A percentile compares a stretch with the other conserved stretches of the same genome.
These are phyloP conservation scores for Galeopterus variegatus DNA, from an alignment of 2,113 vertebrate genomes.

Conservation along the genomic window DNA sequence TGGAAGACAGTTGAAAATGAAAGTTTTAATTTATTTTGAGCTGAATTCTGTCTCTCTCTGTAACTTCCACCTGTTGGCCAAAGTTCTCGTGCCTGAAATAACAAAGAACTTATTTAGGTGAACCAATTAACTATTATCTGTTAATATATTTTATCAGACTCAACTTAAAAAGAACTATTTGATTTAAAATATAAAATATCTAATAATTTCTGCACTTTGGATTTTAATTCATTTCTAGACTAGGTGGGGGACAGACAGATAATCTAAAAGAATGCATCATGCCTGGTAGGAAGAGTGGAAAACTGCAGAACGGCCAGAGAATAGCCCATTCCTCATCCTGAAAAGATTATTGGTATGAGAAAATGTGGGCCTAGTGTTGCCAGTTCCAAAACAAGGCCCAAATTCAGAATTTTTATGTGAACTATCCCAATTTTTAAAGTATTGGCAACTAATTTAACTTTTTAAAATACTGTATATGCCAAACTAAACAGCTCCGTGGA, in stretches of 20 bases:
- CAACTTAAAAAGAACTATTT: constrained; percentile 18
- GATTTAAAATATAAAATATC: constrained; percentile 56
- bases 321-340: not conserved
- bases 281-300: not conserved
- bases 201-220: constrained; percentile 22
- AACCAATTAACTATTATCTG: constrained; percentile 28
- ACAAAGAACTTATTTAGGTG: constrained; percentile 42
- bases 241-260: not conserved
- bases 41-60: not conserved
- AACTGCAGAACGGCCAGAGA: not conserved
- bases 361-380: not conserved
- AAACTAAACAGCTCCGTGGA: not conserved
- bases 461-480: not conserved
- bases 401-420: constrained; percentile 16
- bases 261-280: not conserved
- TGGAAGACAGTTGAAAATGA: constrained; percentile 33
- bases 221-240: constrained; percentile 38
- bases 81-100: constrained; percentile 43
- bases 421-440: constrained; percentile 35
- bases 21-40: constrained; percentile 43
- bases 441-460: not conserved
- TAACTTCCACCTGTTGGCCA: not conserved
- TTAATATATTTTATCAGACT: constrained; percentile 20
- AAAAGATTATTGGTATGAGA: not conserved
- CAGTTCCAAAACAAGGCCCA: not conserved